Evolutionary conservation across 2,113 vertebrate genomes (phyloP).

Genomic region (Sebastes schlegelii): DNA sequence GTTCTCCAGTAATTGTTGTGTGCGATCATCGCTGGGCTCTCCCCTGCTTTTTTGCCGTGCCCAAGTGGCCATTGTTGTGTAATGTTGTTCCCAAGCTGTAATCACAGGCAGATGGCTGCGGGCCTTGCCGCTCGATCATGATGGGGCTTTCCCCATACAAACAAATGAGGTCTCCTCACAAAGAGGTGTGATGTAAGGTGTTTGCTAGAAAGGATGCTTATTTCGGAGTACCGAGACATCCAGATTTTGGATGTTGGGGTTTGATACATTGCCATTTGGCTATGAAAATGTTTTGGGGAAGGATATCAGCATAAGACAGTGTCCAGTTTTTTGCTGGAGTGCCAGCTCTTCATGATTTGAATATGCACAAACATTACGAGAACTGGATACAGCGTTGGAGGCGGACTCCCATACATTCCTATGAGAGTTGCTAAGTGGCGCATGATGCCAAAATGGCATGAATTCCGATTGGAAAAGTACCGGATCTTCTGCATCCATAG

Average conservation of each 20-base stretch:
- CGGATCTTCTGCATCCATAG: too few relatives aligned
- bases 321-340: background rate
- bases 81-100: conserved; percentile 69
- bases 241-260: conserved; percentile 4
- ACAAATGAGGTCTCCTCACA: conserved; percentile 46
- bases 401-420: too few relatives aligned
- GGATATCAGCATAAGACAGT: background rate
- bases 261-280: conserved; percentile 25
- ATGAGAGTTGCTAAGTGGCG: too few relatives aligned
- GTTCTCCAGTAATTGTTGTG: conserved; percentile 68
- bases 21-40: conserved; percentile 72
- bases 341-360: background rate
- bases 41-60: conserved; percentile 65
- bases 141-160: conserved; percentile 69
- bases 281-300: conserved; percentile 8
- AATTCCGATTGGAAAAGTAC: too few relatives aligned
- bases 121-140: conserved; percentile 34
- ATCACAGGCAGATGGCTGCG: conserved; percentile 76
- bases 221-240: conserved; percentile 20
- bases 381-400: too few relatives aligned
- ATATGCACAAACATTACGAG: background rate
- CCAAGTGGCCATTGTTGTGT: conserved; percentile 70
- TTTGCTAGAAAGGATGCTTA: conserved; percentile 32
- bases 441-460: too few relatives aligned
- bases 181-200: conserved; percentile 64